Conservation (phyloP, 2,797 vertebrate species). For the Pantherophis vulpinus region DNA sequence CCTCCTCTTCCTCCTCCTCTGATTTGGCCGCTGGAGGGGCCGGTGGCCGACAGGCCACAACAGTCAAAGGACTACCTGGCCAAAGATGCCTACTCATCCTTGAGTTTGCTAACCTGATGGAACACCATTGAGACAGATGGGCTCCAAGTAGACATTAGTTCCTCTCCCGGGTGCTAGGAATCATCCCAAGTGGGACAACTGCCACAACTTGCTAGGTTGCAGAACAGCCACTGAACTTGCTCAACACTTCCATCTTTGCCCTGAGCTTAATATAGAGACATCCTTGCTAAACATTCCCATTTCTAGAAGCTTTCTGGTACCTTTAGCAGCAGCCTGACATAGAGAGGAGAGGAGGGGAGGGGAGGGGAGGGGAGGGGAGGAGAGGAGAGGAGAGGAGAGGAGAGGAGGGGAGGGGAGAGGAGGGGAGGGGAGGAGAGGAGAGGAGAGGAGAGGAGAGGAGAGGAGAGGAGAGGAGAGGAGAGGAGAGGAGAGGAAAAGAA, state of each 20-base stretch:
- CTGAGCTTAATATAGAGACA: neutral
- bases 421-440: too few relatives aligned
- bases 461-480: too few relatives aligned
- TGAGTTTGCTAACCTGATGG: neutral
- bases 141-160: neutral
- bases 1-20: too few relatives aligned
- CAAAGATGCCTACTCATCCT: neutral
- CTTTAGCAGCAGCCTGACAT: neutral
- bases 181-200: neutral
- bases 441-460: too few relatives aligned
- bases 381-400: too few relatives aligned
- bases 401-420: too few relatives aligned
- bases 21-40: too few relatives aligned
- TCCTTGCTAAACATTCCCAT: neutral
- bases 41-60: too few relatives aligned
- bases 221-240: neutral
- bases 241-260: neutral
- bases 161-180: neutral
- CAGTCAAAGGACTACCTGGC: too few relatives aligned
- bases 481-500: too few relatives aligned
- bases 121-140: too few relatives aligned
- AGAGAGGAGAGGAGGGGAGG: neutral
- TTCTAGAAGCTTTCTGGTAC: neutral
- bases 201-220: neutral
- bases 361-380: too few relatives aligned